phyloP scores from a whole-genome alignment of 2,113 vertebrate species.

The Myiopsitta monachus region DNA sequence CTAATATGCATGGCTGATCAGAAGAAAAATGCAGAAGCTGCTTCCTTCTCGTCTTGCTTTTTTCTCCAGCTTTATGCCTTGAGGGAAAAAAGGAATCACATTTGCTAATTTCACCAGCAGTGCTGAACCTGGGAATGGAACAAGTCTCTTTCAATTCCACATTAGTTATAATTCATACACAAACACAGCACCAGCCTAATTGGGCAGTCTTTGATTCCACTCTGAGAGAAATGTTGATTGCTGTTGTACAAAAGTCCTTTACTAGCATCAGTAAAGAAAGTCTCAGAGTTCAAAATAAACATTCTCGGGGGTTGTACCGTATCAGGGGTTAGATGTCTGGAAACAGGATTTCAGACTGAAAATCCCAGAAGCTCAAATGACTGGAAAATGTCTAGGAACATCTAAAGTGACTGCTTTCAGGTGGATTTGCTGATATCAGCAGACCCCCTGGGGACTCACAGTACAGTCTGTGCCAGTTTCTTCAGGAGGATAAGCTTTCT shows the following conservation, averaged over 20 bases:
- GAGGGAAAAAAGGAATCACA: constrained; percentile 40
- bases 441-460: neutral
- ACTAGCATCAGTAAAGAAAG: neutral
- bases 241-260: neutral
- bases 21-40: constrained; percentile 62
- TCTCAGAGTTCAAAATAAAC: constrained; percentile 19
- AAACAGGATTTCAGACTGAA: constrained; percentile 40
- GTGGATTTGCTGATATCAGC: constrained; percentile 20
- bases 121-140: constrained; percentile 17
- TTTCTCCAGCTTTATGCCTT: constrained; percentile 48
- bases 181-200: constrained; percentile 16
- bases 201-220: constrained; percentile 7
- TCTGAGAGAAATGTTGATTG: constrained; percentile 13
- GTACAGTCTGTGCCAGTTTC: neutral
- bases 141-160: neutral
- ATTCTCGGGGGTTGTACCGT: neutral
- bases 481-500: neutral
- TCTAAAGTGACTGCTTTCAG: neutral
- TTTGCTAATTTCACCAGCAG: constrained; percentile 44
- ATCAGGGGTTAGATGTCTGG: constrained; percentile 25
- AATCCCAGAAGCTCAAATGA: constrained; percentile 25
- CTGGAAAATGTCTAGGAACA: neutral
- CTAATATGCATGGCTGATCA: constrained; percentile 64
- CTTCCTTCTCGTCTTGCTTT: constrained; percentile 47
- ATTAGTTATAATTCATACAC: constrained; percentile 35